Percentiles rank a stretch among this genome's conserved stretches.
phyloP scores from a whole-genome alignment of 2,888 invertebrate genomes.

The Notodonta dromedarius region DNA sequence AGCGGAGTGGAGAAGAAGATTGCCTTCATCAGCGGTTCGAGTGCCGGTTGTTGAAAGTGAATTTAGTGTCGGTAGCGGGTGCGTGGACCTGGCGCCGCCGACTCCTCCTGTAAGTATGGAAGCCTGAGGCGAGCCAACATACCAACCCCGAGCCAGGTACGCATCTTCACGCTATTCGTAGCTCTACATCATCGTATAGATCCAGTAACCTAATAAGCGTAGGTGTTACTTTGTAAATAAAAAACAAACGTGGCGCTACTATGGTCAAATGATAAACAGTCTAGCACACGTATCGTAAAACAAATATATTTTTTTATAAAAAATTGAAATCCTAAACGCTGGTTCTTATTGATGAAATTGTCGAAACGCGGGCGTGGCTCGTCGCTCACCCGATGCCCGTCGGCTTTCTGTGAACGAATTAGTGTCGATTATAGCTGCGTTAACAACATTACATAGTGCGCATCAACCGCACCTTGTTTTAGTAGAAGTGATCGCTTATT shows the following conservation, averaged over 20 bases:
- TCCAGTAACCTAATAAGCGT: slow-evolving; percentile 5
- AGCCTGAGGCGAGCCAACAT: slow-evolving; percentile 35
- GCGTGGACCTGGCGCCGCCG: slow-evolving; percentile 11
- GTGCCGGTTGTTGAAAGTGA: slow-evolving; percentile 65
- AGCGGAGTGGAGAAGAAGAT: slow-evolving; percentile 59
- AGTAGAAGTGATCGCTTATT: slow-evolving; percentile 21
- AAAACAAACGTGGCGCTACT: slow-evolving; percentile 21
- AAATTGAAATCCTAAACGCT: neutral
- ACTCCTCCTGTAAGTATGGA: slow-evolving; percentile 58
- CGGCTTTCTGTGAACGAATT: slow-evolving; percentile 61
- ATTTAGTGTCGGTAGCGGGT: slow-evolving; percentile 51
- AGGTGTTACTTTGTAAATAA: slow-evolving; percentile 33
- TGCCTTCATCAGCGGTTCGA: slow-evolving; percentile 47
- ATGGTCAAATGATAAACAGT: neutral
- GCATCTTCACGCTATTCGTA: slow-evolving; percentile 12
- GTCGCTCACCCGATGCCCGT: slow-evolving; percentile 50
- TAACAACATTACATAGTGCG: slow-evolving; percentile 35
- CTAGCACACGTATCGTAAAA: slow-evolving; percentile 5
- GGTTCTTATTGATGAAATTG: slow-evolving; percentile 40
- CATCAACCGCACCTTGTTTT: slow-evolving; percentile 46
- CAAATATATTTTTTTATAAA: slow-evolving; percentile 25
- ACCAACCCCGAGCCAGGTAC: slow-evolving; percentile 46
- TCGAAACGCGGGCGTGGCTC: slow-evolving; percentile 68
- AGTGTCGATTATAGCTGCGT: slow-evolving; percentile 51
- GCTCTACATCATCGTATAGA: neutral